Percentiles rank a stretch among this genome's conserved stretches.
These are phyloP conservation scores for Anticlea derivata DNA, from an alignment of 2,888 invertebrate species.

Conservation along the genomic window DNA sequence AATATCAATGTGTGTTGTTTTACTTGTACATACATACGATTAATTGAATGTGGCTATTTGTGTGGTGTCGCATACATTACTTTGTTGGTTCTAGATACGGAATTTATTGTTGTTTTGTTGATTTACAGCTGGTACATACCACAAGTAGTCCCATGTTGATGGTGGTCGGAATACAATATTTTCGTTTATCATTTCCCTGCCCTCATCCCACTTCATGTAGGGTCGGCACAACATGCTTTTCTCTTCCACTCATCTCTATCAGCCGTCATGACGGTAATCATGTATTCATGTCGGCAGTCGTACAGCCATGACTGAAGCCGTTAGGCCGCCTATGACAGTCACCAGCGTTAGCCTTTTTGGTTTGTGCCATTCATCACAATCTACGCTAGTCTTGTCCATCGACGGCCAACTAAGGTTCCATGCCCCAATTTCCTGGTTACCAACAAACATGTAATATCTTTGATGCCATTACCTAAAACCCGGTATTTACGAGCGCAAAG, in stretches of 20 bases:
- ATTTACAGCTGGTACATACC: neutral
- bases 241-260: too few relatives aligned
- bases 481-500: conserved; percentile 1
- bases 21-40: conserved; percentile 6
- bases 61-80: conserved; percentile 1
- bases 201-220: too few relatives aligned
- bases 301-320: too few relatives aligned
- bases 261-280: too few relatives aligned
- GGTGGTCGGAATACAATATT: too few relatives aligned
- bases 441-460: neutral
- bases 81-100: conserved; percentile 7
- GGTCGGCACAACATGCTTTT: too few relatives aligned
- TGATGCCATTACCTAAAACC: neutral
- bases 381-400: too few relatives aligned
- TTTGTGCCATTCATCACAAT: too few relatives aligned
- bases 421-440: neutral
- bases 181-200: neutral
- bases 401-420: too few relatives aligned
- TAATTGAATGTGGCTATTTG: conserved; percentile 9
- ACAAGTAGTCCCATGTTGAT: neutral
- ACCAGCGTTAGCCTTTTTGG: too few relatives aligned
- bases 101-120: conserved; percentile 7
- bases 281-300: too few relatives aligned
- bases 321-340: too few relatives aligned
- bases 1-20: conserved; percentile 8